Base-by-base conservation (phyloP, 2,113 vertebrate species). In the Bufo gargarizans region DNA sequence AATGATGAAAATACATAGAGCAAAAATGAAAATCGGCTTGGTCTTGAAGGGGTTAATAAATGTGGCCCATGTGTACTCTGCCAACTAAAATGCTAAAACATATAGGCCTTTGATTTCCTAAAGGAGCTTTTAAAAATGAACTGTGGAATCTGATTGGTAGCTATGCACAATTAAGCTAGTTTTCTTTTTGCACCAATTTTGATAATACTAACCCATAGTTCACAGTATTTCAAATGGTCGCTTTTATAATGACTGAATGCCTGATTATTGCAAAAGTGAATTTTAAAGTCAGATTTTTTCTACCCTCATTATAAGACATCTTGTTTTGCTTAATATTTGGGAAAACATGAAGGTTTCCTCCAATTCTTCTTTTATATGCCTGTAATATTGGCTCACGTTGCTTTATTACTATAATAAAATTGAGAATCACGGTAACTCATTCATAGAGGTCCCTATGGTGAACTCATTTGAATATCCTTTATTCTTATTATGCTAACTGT, bases 351-450 rank as follows among this genome's bases (percentile, higher is more conserved):
- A 83, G 3, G 5, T 16, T 67, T 69, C 4, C n/a, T 83, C 12
- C 47, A 9, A 1, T 50, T 91, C 91, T 90, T 89, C 91, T 92
- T 91, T 91, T 89, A 91, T 86, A 91, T 89, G 88, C 82, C 81
- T 85, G 86, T 58, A 82, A 93, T 93, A 93, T 92, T 90, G 88
- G 91, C 91, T 94, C 92, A 83, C 91, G 91, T 93, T 94, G 91
- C 91, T 95, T 95, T 95, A 95, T 94, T 93, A 90, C 91, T 87
- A 93, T 93, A 94, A 95, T 95, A 94, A 95, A 94, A 92, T 92
- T 94, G 90, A 91, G 93, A 94, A 93, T 95, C 93, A 92, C 87
- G 89, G 91, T 92, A 93, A 93, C 93, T 93, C 93, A 92, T 92
- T 91, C 92, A 92, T 92, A 90, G 91, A 91, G 92, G 50, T 71